phyloP scores from a whole-genome alignment of 2,797 vertebrate genomes.

The Perodicticus potto region DNA sequence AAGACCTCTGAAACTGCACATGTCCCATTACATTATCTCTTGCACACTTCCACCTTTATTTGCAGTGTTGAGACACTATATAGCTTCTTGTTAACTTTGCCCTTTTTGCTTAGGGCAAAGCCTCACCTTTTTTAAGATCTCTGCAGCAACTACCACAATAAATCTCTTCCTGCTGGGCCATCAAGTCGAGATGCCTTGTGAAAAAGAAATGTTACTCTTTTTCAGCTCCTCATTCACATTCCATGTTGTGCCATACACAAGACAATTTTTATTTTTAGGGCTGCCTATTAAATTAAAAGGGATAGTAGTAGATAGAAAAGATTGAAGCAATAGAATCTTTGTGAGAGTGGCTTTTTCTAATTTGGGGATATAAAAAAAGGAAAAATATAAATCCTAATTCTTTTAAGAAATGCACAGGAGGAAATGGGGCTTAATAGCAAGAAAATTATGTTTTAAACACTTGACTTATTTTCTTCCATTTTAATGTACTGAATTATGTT shows the following conservation, averaged over 20 bases:
- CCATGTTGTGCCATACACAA: not conserved
- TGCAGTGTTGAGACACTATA: not conserved
- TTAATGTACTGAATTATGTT: conserved; percentile 47
- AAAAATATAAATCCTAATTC: conserved; percentile 56
- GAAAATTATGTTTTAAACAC: conserved; percentile 53
- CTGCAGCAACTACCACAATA: conserved; percentile 32
- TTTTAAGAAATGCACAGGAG: conserved; percentile 32
- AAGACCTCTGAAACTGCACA: not conserved
- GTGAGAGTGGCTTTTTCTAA: conserved; percentile 19
- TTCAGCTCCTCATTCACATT: not conserved
- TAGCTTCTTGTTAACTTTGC: conserved; percentile 54
- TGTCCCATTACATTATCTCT: not conserved
- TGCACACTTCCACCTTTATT: not conserved
- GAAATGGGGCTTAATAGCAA: conserved; percentile 57
- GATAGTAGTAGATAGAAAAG: not conserved
- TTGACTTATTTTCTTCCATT: conserved; percentile 62
- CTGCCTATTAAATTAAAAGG: conserved; percentile 52
- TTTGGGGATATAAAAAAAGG: conserved; percentile 28
- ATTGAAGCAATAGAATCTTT: conserved; percentile 32
- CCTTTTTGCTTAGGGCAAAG: not conserved
- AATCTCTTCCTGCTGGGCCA: conserved; percentile 39
- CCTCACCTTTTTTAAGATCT: conserved; percentile 55
- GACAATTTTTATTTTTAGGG: conserved; percentile 50
- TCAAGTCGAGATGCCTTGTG: not conserved
- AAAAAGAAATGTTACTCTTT: conserved; percentile 28